Base-by-base conservation (phyloP, 2,888 invertebrate species). In the Meta bourneti region DNA sequence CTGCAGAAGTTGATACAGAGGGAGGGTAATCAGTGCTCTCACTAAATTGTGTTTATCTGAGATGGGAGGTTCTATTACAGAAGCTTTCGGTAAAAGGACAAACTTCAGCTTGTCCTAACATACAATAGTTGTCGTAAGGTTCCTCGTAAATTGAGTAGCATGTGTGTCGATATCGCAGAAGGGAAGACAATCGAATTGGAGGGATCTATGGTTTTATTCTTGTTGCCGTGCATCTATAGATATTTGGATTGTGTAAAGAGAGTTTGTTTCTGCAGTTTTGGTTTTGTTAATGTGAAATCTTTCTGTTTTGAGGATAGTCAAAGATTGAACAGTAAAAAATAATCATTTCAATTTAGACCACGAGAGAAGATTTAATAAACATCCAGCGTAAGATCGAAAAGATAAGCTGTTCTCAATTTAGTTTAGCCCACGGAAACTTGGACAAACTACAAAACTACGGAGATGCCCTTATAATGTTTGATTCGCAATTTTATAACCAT, bases 41-140 rank as follows among this genome's bases (percentile, higher is more conserved):
- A 70, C 79, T 79, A 87, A 87, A 87, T 87, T 87, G 87, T 87
- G 79, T 87, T 87, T 87, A 87, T 87, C 79, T 49, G 85, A 79
- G 71, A 87, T 79, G 79, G 87, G 79, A 87, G 79, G 78, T 51
- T 79, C 87, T 69, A 86, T 86, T 78, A 86, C 75, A 70, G 85
- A 51, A 70, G 85, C 85, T 77, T 78, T 78, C 69, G 78, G 85
- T 49, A 78, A 84, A 52, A 52, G 78, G 85, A 86, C 85, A 86
- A 77, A 86, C 70, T 86, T 70, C 78, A 86, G 85, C 78, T 78
- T 86, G 78, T 86, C 77, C 85, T 70, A 86, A 78, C 85, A 86
- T 70, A 70, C 77, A 75, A 69, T 77, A 85, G 85, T 86, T 86
- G 85, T 61, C 78, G 61, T 69, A 77, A 69, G 85, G 51, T 34